Base-by-base conservation (phyloP, 2,797 vertebrate genomes). In the Hypotaenidia okinawae region DNA sequence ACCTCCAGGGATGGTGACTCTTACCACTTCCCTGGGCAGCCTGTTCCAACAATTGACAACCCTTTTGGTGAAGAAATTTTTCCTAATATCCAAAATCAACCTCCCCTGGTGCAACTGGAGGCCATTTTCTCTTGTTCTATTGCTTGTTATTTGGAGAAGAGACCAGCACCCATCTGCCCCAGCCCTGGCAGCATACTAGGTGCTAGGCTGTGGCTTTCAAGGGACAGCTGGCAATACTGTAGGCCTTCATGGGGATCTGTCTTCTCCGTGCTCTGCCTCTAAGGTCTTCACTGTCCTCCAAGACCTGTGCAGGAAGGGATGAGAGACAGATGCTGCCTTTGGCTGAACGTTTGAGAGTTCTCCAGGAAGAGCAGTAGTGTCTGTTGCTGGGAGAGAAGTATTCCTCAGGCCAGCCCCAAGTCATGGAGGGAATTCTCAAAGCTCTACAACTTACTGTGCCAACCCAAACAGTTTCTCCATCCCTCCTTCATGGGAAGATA, bases 201-300 rank as follows among this genome's bases (percentile, higher is more conserved):
- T 70, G 22, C 16, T 52, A 52, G 33, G 3, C 39, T 35, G 9
- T 28, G 57, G 52, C 37, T 86, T 22, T 66, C 55, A 5, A 23
- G 39, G 47, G 11, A 14, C 73, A 73, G 11, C 33, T 84, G 59
- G n/a, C 8, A 47, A 8, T 11, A 41, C n/a, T 67, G 12, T 19
- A 61, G 24, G 30, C 22, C 11, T 55, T 43, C 11, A 15, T 0
- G 0, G 21, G 8, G 9, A 52, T 79, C 59, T 55, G 0, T 70
- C 30, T 67, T 76, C 43, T 75, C 6, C 10, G 12, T 73, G 11
- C 13, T 55, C n/a, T 87, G 10, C 13, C 25, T 35, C 66, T 55
- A 39, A 52, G 4, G 3, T 73, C 51, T 87, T 89, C 15, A 2
- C 8, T 32, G 5, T 59, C 32, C 10, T 70, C 52, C 35, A 77